Base-by-base conservation (phyloP, 2,888 invertebrate species). In the Carterocephalus palaemon region DNA sequence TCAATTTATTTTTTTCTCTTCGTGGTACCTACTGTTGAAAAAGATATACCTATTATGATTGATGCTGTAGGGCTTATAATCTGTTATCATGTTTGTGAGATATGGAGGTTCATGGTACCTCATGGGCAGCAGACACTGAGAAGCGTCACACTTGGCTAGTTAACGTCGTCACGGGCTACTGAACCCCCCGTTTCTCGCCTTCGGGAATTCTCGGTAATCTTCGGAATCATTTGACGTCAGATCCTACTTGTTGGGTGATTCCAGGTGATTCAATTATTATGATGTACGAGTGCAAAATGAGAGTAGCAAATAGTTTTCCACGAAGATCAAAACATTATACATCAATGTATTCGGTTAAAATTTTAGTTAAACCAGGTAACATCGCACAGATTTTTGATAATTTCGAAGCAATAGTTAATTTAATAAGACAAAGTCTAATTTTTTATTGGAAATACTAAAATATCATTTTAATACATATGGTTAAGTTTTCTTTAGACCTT, bases 121-220 rank as follows among this genome's bases (percentile, higher is more conserved):
- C 58, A 64, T 56, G 62, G 61, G 59, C 64, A 67, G 67, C 64
- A 72, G 67, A 3, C 28, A 15, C 28, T 28, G 28, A 28, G 15
- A 70, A 63, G 49, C 33, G 68, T 66, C 62, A 71, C 67, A 75
- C 64, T 67, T 64, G 64, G 76, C 63, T 71, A 67, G 46, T 39
- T 49, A 42, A 36, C 56, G 51, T 52, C 71, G 76, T 78, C 75
- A 77, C 68, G 79, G 71, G 59, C 70, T 67, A 67, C 52, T 67
- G 73, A 63, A 31, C 70, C 63, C 70, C 57, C 68, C 66, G 61
- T 64, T 56, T 57, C 55, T 46, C 56, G 54, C 55, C 66, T 70
- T 73, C 76, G 72, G 67, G 57, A 59, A 49, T 50, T 55, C 60
- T 77, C 78, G 75, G 62, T 43, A 45, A 53, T 57, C 59, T 60